Conservation (phyloP, 2,888 invertebrate species). For the Quadroppia sp. region DNA sequence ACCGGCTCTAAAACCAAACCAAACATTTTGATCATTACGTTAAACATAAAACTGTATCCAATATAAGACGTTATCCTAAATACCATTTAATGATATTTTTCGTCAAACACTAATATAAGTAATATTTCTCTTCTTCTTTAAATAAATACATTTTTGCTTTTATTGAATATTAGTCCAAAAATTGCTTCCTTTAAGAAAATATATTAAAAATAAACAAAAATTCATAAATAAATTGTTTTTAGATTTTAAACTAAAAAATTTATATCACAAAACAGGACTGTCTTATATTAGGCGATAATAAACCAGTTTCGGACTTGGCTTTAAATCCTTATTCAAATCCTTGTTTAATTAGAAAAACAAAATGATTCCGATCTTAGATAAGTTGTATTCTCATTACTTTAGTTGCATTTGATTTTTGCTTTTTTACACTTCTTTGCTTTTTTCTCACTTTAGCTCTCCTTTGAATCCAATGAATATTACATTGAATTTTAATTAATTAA, state of each 20-base stretch:
- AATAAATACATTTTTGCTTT: background rate
- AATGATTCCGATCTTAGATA: constrained; percentile 20
- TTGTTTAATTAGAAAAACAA: constrained; percentile 23
- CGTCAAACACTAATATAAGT: too few species aligned
- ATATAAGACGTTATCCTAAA: background rate
- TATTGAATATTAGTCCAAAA: background rate
- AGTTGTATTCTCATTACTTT: constrained; percentile 11
- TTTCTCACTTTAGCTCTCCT: background rate
- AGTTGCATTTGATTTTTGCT: background rate
- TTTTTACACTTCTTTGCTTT: background rate
- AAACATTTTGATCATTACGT: background rate
- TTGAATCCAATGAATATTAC: background rate
- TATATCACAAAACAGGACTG: constrained; percentile 15
- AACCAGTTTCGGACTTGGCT: constrained; percentile 18
- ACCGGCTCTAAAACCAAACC: constrained; percentile 23
- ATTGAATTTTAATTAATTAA: too few species aligned
- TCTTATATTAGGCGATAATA: background rate
- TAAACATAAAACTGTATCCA: background rate
- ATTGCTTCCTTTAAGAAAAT: background rate
- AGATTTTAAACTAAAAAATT: background rate
- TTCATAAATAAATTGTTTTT: background rate
- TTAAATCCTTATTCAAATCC: constrained; percentile 28
- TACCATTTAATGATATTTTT: background rate
- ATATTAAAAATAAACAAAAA: background rate
- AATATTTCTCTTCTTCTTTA: background rate